phyloP scores from a whole-genome alignment of 2,888 invertebrate species.

The Girardia tigrina region DNA sequence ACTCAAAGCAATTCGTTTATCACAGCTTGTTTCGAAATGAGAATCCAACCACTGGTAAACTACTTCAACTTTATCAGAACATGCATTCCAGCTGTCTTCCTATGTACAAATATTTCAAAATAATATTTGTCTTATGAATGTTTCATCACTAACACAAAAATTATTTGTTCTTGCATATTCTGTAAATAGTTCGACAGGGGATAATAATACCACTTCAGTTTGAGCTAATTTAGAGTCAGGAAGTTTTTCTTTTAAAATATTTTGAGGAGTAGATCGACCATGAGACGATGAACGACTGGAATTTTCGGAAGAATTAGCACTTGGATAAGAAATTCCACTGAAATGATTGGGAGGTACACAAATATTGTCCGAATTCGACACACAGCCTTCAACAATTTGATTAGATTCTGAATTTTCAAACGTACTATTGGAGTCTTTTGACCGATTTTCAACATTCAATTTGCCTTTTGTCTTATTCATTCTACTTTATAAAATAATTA shows the following conservation, averaged over 20 bases:
- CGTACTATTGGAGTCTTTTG: neutral
- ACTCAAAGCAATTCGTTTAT: neutral
- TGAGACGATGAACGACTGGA: neutral
- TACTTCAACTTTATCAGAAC: neutral
- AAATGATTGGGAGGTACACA: neutral
- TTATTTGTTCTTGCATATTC: neutral
- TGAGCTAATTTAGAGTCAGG: constrained; percentile 12
- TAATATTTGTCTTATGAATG: too few species aligned
- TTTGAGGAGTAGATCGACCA: neutral
- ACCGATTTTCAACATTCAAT: neutral
- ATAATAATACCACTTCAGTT: neutral
- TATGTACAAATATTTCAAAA: neutral
- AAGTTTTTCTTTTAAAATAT: constrained; percentile 25
- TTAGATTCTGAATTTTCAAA: neutral
- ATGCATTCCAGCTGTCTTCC: neutral
- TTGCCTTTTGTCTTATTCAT: neutral
- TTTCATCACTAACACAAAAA: neutral
- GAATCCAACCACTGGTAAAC: constrained; percentile 10
- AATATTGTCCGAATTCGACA: neutral
- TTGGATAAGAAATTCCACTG: neutral
- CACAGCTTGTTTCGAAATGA: neutral
- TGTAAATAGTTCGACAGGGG: neutral
- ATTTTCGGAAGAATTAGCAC: neutral
- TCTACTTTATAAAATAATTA: neutral
- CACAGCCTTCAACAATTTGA: neutral